A percentile compares a stretch with the other conserved stretches of the same genome.
Conservation (phyloP, 2,888 invertebrate genomes). For the Lypha dubia region DNA sequence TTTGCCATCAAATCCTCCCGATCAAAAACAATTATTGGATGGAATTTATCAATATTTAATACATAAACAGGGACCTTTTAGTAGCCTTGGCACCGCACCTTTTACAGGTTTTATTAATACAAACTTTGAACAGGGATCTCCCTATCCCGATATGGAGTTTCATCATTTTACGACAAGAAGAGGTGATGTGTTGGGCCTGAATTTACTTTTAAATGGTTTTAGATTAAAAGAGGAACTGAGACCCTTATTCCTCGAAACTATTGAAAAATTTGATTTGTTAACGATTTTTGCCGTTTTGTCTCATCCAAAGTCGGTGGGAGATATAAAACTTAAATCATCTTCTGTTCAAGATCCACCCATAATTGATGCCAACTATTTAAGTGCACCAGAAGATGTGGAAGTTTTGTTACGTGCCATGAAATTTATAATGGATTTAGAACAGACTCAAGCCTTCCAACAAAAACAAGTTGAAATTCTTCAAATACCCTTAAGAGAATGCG, state of each 20-base stretch:
- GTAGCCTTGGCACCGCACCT: slow-evolving; percentile 80
- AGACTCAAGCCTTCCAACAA: slow-evolving; percentile 82
- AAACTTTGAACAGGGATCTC: slow-evolving; percentile 61
- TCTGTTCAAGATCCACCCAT: slow-evolving; percentile 86
- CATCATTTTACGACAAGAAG: slow-evolving; percentile 79
- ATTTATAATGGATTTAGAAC: slow-evolving; percentile 79
- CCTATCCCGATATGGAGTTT: slow-evolving; percentile 85
- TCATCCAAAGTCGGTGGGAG: slow-evolving; percentile 84
- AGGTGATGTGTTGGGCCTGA: slow-evolving; percentile 70
- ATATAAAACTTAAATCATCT: slow-evolving; percentile 84
- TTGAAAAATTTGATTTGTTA: slow-evolving; percentile 78
- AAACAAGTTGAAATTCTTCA: slow-evolving; percentile 77
- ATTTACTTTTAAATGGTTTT: slow-evolving; percentile 59
- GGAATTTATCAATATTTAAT: slow-evolving; percentile 83
- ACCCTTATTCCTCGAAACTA: slow-evolving; percentile 44
- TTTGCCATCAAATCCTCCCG: slow-evolving; percentile 75
- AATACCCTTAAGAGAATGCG: slow-evolving; percentile 77
- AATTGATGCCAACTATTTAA: slow-evolving; percentile 88
- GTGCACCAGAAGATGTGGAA: slow-evolving; percentile 85
- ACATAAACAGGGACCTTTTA: slow-evolving; percentile 84
- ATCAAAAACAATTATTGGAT: slow-evolving; percentile 77
- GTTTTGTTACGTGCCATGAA: slow-evolving; percentile 84
- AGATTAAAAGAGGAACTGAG: slow-evolving; percentile 69
- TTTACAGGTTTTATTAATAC: slow-evolving; percentile 85
- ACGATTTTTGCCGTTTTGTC: slow-evolving; percentile 82